Evolutionary conservation across 2,888 invertebrate species (phyloP), one percentile per base, ranked within the genome.

Genomic region (Piscicola geometra): DNA sequence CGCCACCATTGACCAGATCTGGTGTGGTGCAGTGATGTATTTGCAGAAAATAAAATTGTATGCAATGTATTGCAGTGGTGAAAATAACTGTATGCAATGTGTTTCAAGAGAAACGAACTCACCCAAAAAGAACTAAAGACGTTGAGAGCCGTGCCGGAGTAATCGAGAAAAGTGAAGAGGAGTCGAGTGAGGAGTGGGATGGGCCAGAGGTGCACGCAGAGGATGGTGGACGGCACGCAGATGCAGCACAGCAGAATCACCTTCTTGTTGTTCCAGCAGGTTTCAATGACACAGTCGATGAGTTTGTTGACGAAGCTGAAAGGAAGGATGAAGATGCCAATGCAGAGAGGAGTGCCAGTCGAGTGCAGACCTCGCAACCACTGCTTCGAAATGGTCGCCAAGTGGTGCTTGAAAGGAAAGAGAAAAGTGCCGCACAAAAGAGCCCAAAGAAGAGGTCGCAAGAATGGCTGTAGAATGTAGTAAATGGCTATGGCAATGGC

Each of bases 381-480:
- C 79, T 89, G 88, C 81, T 91, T 90, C 32, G 93, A 88, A 78
- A 89, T 87, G 77, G 90, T 90, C 0, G 93, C 90, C 67, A 96
- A 85, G 76, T 89, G 90, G 78, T 91, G 89, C 85, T 98, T 98
- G 83, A 95, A 91, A 0, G 98, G 98, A 85, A 95, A 94, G n/a
- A 98, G 88, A 56, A 96, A 92, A 0, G 96, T 94, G n/a, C 99
- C 99, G 82, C 95, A 93, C 47, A 99, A 87, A 76, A 95, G 88
- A 0, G 98, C 96, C 98, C 98, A 99, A 81, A 97, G 89, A 75
- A 99, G 86, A 0, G 98, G 96, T 80, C 93, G 91, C 50, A 98
- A 90, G 86, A 96, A 97, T 0, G 95, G 94, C 81, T 93, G 92
- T 41, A 96, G 87, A 66, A 87, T 84, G 78, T 84, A 84, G 80